phyloP scores from a whole-genome alignment of 2,113 vertebrate species.

The Anolis sagrei region DNA sequence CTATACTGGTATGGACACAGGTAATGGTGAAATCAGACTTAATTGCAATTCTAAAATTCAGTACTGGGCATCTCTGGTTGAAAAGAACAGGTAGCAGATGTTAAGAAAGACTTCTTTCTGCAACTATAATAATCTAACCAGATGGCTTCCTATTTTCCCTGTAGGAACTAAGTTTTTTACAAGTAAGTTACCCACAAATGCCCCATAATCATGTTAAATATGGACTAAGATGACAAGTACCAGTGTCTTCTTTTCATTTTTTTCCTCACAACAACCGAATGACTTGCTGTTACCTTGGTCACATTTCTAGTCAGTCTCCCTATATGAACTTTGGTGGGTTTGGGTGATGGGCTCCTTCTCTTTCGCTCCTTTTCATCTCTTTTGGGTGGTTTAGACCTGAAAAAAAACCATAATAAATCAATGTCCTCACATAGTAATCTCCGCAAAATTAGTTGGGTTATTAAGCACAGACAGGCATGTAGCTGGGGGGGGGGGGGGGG shows the following conservation, averaged over 20 bases:
- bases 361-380: constrained; percentile 95
- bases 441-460: background rate
- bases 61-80: background rate
- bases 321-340: constrained; percentile 94
- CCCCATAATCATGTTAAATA: background rate
- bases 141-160: background rate
- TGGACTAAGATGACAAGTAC: rapidly evolving
- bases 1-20: background rate
- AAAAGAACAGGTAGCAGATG: background rate
- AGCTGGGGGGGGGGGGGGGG: no score
- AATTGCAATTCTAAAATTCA: background rate
- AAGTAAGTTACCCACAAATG: no score
- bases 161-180: background rate
- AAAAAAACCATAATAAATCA: constrained; percentile 23
- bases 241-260: background rate
- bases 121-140: background rate
- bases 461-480: background rate
- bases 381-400: constrained; percentile 94
- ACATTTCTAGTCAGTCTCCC: constrained; percentile 95
- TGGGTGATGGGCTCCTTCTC: constrained; percentile 91
- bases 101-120: background rate
- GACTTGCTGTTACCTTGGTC: constrained; percentile 84
- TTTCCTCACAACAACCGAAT: background rate
- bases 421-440: background rate
- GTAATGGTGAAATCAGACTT: background rate